Evolutionary conservation across 2,797 vertebrate species (phyloP).

Genomic region (Urophycis tenuis): DNA sequence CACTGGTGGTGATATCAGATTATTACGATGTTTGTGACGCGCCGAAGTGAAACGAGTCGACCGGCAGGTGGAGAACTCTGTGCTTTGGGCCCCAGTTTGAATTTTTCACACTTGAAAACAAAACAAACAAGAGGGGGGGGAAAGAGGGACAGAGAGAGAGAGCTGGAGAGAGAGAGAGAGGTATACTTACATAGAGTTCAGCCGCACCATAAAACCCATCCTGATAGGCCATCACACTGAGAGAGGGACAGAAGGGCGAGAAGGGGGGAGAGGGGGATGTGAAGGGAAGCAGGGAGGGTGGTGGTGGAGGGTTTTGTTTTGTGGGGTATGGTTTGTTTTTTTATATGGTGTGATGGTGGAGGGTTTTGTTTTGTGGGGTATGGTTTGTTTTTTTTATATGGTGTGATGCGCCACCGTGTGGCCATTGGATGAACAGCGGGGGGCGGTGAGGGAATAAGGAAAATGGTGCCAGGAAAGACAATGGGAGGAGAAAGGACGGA

Average conservation of each 20-base stretch:
- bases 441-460: slow-evolving; percentile 34
- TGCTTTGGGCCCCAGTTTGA: not conserved
- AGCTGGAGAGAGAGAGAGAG: slow-evolving; percentile 49
- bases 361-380: slow-evolving; percentile 5
- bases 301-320: slow-evolving; percentile 31
- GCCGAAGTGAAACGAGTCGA: not conserved
- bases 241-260: slow-evolving; percentile 49
- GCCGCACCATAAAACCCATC: slow-evolving; percentile 99
- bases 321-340: not conserved
- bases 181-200: slow-evolving; percentile 98
- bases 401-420: slow-evolving; percentile 65
- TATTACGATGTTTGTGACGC: not conserved
- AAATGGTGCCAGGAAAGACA: slow-evolving; percentile 51
- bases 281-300: slow-evolving; percentile 18
- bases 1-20: not conserved
- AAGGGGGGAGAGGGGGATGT: not conserved
- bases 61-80: not conserved
- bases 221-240: slow-evolving; percentile 99
- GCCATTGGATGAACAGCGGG: slow-evolving; percentile 42
- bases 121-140: slow-evolving; percentile 47
- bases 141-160: slow-evolving; percentile 49
- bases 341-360: slow-evolving; percentile 43
- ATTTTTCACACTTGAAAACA: not conserved
- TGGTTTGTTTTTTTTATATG: slow-evolving; percentile 21
- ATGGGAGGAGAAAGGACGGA: slow-evolving; percentile 57